These are phyloP conservation scores for Ctenicera cuprea DNA, from an alignment of 2,888 invertebrate species.

Conservation along the genomic window DNA sequence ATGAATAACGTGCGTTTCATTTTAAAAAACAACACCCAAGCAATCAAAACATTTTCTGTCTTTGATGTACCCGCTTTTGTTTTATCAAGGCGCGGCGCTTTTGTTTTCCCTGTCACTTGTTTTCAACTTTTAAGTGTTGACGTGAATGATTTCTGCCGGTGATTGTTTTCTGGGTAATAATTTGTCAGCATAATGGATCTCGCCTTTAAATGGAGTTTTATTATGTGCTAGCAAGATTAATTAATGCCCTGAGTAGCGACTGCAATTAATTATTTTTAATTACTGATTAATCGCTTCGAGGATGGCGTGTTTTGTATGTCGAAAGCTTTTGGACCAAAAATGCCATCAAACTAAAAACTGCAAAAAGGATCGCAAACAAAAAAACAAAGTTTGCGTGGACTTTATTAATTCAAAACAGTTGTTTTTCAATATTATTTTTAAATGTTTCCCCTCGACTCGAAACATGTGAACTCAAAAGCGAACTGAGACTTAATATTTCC, in stretches of 20 bases:
- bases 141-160: slow-evolving; percentile 55
- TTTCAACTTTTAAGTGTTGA: slow-evolving; percentile 56
- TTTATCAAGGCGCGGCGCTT: slow-evolving; percentile 46
- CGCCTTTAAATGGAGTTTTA: slow-evolving; percentile 48
- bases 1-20: background rate
- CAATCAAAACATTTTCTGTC: slow-evolving; percentile 54
- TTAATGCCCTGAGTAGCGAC: slow-evolving; percentile 31
- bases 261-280: slow-evolving; percentile 46
- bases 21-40: slow-evolving; percentile 1
- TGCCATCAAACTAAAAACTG: background rate
- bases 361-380: background rate
- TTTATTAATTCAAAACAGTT: too few species aligned
- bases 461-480: too few species aligned
- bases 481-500: too few species aligned
- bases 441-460: too few species aligned
- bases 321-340: background rate
- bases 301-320: background rate
- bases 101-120: slow-evolving; percentile 51
- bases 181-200: slow-evolving; percentile 54
- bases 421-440: too few species aligned
- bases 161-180: slow-evolving; percentile 57
- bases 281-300: slow-evolving; percentile 26
- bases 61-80: slow-evolving; percentile 50
- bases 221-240: slow-evolving; percentile 48
- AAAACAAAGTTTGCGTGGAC: too few species aligned